phyloP scores from a whole-genome alignment of 2,113 vertebrate species.

The Erpornis zantholeuca region DNA sequence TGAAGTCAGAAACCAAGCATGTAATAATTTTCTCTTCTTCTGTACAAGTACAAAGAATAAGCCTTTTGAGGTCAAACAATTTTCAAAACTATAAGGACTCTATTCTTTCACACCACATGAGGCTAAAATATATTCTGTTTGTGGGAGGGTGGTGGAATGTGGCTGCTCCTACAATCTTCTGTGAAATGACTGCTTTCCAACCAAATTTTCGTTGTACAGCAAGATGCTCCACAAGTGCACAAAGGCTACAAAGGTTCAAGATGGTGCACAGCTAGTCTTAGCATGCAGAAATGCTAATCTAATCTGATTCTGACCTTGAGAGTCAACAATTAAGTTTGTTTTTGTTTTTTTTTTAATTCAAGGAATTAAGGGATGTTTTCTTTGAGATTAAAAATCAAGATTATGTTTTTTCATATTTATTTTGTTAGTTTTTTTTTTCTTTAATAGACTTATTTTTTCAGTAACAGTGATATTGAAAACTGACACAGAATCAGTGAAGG shows the following conservation, averaged over 20 bases:
- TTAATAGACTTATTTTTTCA: neutral
- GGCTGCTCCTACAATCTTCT: neutral
- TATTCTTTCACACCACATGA: neutral
- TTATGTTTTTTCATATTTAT: neutral
- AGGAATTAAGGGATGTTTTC: neutral
- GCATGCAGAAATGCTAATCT: neutral
- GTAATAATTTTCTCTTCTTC: slow-evolving; percentile 42
- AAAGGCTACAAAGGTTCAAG: neutral
- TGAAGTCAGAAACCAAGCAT: slow-evolving; percentile 43
- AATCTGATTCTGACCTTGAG: neutral
- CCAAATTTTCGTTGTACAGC: neutral
- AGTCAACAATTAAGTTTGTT: neutral
- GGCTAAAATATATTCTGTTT: neutral
- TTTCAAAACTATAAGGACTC: slow-evolving; percentile 16
- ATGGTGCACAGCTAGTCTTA: neutral
- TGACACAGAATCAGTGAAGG: neutral
- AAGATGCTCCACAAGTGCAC: neutral
- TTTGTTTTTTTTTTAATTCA: neutral
- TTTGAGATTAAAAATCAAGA: neutral
- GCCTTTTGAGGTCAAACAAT: slow-evolving; percentile 43
- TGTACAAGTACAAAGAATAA: neutral
- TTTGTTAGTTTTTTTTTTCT: too few relatives aligned
- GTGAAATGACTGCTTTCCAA: neutral
- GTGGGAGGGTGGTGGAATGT: neutral
- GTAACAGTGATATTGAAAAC: neutral